Evolutionary conservation across 2,113 vertebrate species (phyloP).

Genomic region (Tachycineta bicolor): DNA sequence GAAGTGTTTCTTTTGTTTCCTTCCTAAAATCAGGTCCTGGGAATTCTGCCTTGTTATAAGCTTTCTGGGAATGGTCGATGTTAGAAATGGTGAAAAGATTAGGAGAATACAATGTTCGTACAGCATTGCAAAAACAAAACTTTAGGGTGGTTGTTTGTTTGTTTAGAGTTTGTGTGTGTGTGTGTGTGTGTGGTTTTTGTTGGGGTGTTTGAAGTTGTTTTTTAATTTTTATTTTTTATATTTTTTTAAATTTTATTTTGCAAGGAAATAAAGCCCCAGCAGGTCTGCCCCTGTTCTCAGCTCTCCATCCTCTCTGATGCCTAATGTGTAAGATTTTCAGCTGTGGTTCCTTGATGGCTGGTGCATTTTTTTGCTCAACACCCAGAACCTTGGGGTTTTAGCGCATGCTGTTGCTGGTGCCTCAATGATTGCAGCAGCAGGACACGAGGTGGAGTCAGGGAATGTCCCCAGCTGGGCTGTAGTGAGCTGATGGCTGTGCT

Average conservation of each 20-base stretch:
- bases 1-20: background rate
- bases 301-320: background rate
- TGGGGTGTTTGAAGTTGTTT: too few species aligned
- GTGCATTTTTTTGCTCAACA: background rate
- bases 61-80: background rate
- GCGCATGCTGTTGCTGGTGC: background rate
- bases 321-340: background rate
- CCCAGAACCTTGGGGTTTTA: background rate
- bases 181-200: too few species aligned
- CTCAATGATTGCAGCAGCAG: background rate
- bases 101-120: background rate
- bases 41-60: background rate
- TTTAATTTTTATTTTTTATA: background rate
- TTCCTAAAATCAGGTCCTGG: background rate
- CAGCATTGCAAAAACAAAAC: fast-evolving
- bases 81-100: background rate
- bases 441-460: background rate
- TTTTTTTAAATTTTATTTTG: background rate
- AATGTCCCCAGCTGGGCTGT: fast-evolving
- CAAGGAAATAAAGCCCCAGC: background rate
- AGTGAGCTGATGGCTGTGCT: fast-evolving
- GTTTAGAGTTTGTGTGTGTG: background rate
- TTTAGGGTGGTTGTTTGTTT: background rate
- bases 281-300: background rate
- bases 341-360: fast-evolving